Base-by-base conservation (phyloP, 2,888 invertebrate genomes). In the Cosmia trapezina region DNA sequence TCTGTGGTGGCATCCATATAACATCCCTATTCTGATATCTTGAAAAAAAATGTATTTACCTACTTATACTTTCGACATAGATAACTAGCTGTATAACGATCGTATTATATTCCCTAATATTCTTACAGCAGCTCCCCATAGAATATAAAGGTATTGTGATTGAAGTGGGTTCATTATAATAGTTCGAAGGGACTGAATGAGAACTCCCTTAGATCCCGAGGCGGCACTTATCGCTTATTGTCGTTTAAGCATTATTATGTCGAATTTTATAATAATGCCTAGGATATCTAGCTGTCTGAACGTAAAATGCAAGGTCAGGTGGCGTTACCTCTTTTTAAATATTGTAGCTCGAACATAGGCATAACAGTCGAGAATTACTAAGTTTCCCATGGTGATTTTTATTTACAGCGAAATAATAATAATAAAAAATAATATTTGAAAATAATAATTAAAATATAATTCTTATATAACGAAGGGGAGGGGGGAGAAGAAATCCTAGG, bases 111-210 rank as follows among this genome's bases (percentile, higher is more conserved):
- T 63, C 56, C 43, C 41, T 68, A 68, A 70, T 59, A 68, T 66
- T 73, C 80, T 70, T 65, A 68, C 54, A 63, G 56, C 17, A 19
- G 22, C 54, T 62, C 70, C 62, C 79, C 47, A 64, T 54, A 63
- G 62, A 71, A 66, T 83, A 60, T 71, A 53, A 68, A 83, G 70
- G 73, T 70, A 68, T 71, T 74, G 54, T 69, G 59, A 80, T 80
- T 80, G 65, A 60, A 81, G 83, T 71, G 80, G 83, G 68, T 74
- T 74, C 75, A 68, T 80, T 67, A 73, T 67, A 78, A 83, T 83
- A 78, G 83, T 82, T 59, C 47, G 41, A n/a, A 1, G 22, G 60
- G 53, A 68, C 64, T 71, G 53, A 78, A 80, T 53, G 11, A n/a
- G 69, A 63, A 22, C 47, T 68, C 64, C 63, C 59, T 70, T 19